These are phyloP conservation scores for Condylura cristata DNA, from an alignment of 2,113 vertebrate species.

Conservation along the genomic window DNA sequence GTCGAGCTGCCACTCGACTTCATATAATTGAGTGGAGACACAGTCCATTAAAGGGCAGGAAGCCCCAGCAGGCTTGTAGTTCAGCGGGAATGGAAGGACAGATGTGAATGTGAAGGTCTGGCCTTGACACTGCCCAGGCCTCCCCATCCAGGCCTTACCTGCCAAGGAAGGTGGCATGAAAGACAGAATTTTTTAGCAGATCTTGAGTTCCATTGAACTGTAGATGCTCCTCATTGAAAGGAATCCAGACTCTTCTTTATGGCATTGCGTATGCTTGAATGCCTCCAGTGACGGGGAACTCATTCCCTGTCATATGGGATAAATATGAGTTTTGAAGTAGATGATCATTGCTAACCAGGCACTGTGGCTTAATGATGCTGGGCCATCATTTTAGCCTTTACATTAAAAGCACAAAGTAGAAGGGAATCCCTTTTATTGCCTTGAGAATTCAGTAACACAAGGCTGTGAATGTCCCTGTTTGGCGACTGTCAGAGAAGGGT, in stretches of 20 bases:
- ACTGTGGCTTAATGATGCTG: not conserved
- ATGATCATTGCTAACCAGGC: not conserved
- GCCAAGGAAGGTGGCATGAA: not conserved
- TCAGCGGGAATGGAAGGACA: not conserved
- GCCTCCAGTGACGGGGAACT: not conserved
- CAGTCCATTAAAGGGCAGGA: not conserved
- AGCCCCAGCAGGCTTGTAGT: not conserved
- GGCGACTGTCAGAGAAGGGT: not conserved
- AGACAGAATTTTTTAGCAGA: not conserved
- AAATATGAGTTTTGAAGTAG: not conserved
- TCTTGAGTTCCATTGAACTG: not conserved
- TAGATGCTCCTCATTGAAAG: not conserved
- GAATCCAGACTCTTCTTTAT: not conserved
- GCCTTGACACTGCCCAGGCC: not conserved
- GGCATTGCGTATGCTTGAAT: not conserved
- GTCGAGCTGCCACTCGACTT: not conserved
- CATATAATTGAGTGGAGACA: not conserved
- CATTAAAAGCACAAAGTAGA: not conserved
- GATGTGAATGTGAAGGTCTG: not conserved
- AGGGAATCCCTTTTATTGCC: not conserved
- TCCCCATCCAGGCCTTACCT: not conserved
- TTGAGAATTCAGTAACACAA: not conserved
- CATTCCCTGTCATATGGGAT: not conserved
- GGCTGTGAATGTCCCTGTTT: not conserved
- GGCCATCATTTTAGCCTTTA: not conserved